These are phyloP conservation scores for Argya squamiceps DNA, from an alignment of 2,797 vertebrate genomes.

Conservation along the genomic window DNA sequence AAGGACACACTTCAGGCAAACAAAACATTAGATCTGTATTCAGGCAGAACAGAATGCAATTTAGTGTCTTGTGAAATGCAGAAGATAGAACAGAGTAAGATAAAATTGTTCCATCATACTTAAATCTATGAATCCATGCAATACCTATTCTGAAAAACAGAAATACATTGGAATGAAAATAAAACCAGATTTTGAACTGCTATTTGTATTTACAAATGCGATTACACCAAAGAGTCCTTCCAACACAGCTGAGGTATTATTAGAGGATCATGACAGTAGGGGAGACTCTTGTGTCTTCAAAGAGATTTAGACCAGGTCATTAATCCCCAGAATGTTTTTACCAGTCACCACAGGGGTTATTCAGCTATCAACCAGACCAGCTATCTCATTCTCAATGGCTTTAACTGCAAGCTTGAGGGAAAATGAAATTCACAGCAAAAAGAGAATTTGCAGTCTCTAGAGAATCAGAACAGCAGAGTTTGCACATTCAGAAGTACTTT, in stretches of 20 bases:
- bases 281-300: not conserved
- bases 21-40: not conserved
- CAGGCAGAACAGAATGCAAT: not conserved
- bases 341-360: not conserved
- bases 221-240: not conserved
- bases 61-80: not conserved
- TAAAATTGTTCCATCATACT: not conserved
- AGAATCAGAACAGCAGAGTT: not conserved
- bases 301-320: not conserved
- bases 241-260: not conserved
- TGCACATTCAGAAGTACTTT: not conserved
- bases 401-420: not conserved
- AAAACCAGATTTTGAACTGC: not conserved
- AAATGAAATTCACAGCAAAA: not conserved
- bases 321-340: conserved; percentile 14
- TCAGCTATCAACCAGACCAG: not conserved
- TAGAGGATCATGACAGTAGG: not conserved
- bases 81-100: not conserved
- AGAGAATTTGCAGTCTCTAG: not conserved
- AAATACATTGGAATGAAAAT: not conserved
- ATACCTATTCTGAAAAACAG: not conserved
- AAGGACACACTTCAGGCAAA: not conserved
- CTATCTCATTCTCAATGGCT: not conserved
- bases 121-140: not conserved
- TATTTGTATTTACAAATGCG: not conserved